Evolutionary conservation across 1,140 invertebrate genomes (phyloP).

Genomic region (Ceratitis capitata): DNA sequence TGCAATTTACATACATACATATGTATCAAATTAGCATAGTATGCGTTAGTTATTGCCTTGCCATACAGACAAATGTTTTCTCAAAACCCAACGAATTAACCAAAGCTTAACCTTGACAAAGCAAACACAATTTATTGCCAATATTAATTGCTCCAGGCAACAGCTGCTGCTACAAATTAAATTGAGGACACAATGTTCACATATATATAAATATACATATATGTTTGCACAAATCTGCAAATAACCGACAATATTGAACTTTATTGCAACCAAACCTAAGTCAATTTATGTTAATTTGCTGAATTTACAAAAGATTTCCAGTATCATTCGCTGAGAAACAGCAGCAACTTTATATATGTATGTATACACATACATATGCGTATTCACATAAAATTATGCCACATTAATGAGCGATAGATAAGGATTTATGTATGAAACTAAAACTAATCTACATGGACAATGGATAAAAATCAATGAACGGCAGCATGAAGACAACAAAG

Average conservation of each 20-base stretch:
- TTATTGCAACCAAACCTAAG: conserved; percentile 6
- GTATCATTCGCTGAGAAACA: background rate
- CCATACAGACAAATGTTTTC: background rate
- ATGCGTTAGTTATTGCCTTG: no score
- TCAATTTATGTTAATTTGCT: conserved; percentile 29
- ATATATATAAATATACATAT: background rate
- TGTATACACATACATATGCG: no score
- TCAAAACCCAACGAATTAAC: background rate
- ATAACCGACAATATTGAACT: background rate
- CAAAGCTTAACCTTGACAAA: conserved; percentile 19
- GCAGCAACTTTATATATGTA: no score
- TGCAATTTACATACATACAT: no score
- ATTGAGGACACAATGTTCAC: background rate
- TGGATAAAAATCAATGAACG: no score
- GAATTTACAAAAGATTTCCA: background rate
- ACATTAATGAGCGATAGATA: background rate
- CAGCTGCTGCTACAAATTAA: background rate
- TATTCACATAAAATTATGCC: conserved; percentile 7
- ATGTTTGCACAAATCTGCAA: background rate
- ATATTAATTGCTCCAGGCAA: background rate
- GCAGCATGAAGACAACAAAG: background rate
- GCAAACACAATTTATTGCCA: background rate
- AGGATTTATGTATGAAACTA: background rate
- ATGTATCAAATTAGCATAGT: no score
- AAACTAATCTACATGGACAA: no score